Base-by-base conservation (phyloP, 1,140 invertebrate genomes). In the Drosophila lacertosa region DNA sequence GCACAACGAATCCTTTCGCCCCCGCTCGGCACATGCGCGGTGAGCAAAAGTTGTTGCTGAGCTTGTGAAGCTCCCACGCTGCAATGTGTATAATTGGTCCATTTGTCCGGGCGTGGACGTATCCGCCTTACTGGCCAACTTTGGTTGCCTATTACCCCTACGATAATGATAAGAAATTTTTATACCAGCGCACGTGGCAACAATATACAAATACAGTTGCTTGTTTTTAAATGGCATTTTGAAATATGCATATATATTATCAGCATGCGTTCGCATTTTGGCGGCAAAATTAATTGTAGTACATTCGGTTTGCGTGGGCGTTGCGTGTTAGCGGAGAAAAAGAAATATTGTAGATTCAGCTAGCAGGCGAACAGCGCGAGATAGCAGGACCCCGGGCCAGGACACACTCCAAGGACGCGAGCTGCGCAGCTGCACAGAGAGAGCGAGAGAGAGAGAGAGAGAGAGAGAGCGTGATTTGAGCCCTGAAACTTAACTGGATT, bases 121-220 rank as follows among this genome's bases (percentile, higher is more conserved):
- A 77, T 79, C 80, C 88, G 65, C 83, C 88, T 83, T 84, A 69
- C 88, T 90, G 71, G 40, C 65, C 70, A 76, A 80, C 77, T 88
- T 90, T 90, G 88, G 66, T 75, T 90, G 70, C 88, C 88, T 90
- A 90, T 77, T 90, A 90, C 88, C 76, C 77, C 63, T 89, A 80
- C 88, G 89, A 90, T 83, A 89, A 82, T 90, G 88, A 90, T 90
- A 90, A 90, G 88, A 90, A 86, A 90, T 90, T 81, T 89, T 80
- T 89, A 74, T 83, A 71, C 59, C 59, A 63, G 59, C 39, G 35
- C 72, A 74, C 72, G 67, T 71, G 60, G 5, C 39, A 20, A 40
- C 42, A 44, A 63, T 39, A 40, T 26, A 58, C 40, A 42, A 9
- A 16, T 15, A 4, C 16, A 33, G 22, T 18, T 47, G 16, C 47